These are phyloP conservation scores for Coelinius sp. DNA, from an alignment of 2,888 invertebrate genomes.

Conservation along the genomic window DNA sequence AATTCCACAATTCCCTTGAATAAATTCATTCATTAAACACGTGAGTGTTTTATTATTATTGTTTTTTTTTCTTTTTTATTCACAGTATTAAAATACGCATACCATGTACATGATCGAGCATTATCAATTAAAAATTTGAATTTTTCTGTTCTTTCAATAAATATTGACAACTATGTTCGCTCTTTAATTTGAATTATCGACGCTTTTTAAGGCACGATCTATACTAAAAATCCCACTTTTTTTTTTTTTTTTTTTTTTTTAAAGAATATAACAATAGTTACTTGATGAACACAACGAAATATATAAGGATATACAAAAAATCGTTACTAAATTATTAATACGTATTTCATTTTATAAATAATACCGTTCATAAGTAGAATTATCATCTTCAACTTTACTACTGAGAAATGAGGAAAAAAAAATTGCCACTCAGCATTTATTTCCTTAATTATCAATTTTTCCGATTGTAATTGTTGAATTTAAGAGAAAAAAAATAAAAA, in stretches of 20 bases:
- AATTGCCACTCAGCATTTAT: background rate
- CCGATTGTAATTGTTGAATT: background rate
- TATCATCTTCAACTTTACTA: slow-evolving; percentile 41
- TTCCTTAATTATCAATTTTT: slow-evolving; percentile 10
- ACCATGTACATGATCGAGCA: slow-evolving; percentile 48
- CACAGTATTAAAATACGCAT: slow-evolving; percentile 56
- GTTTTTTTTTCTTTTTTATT: slow-evolving; percentile 53
- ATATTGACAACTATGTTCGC: slow-evolving; percentile 22
- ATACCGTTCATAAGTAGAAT: slow-evolving; percentile 60
- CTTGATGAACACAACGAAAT: slow-evolving; percentile 57
- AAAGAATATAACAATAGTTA: slow-evolving; percentile 57
- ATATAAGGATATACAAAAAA: slow-evolving; percentile 52
- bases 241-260: slow-evolving; percentile 48
- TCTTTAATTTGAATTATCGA: slow-evolving; percentile 30
- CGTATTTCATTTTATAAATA: slow-evolving; percentile 56
- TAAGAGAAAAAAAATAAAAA: background rate
- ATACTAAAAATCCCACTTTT: slow-evolving; percentile 48
- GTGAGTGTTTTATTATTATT: slow-evolving; percentile 32
- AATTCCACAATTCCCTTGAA: background rate
- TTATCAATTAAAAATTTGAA: slow-evolving; percentile 34
- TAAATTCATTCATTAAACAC: background rate
- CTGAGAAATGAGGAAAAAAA: background rate
- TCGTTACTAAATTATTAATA: slow-evolving; percentile 58
- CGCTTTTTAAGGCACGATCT: slow-evolving; percentile 55
- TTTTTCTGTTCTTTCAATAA: slow-evolving; percentile 13